A percentile compares a stretch with the other conserved stretches of the same genome.
Evolutionary conservation across 2,797 vertebrate species (phyloP).

Genomic region (Sebastes matsubarae): DNA sequence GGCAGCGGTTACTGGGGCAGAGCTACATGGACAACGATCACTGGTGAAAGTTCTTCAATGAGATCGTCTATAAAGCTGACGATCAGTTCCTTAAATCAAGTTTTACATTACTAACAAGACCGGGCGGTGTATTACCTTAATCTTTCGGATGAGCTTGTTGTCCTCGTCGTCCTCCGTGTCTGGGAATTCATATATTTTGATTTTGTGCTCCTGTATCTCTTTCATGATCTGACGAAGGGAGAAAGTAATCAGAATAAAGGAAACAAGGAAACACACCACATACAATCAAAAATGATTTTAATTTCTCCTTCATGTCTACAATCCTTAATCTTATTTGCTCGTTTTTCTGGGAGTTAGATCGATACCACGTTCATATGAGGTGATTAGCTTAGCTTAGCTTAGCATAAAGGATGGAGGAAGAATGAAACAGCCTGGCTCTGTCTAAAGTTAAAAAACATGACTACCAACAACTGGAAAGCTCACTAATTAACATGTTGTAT

Average conservation of each 20-base stretch:
- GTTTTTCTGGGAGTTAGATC: neutral
- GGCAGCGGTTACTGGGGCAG: neutral
- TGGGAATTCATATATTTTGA: slow-evolving; percentile 88
- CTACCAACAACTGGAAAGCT: neutral
- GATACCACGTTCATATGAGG: neutral
- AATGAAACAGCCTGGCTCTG: neutral
- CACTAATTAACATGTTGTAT: neutral
- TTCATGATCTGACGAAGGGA: slow-evolving; percentile 82
- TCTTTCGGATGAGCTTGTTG: slow-evolving; percentile 86
- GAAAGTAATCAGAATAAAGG: neutral
- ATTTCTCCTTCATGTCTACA: neutral
- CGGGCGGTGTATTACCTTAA: slow-evolving; percentile 76
- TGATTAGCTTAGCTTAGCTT: neutral
- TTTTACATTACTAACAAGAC: neutral
- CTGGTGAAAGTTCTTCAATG: neutral
- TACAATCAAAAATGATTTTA: neutral
- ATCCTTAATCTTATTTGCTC: fast-evolving
- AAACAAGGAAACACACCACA: neutral
- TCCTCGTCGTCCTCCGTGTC: slow-evolving; percentile 87
- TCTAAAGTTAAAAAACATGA: neutral
- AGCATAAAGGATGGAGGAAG: neutral
- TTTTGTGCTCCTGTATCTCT: slow-evolving; percentile 88
- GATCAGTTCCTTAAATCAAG: neutral
- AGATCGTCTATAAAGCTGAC: slow-evolving; percentile 12
- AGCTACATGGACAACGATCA: neutral